Base-by-base conservation (phyloP, 2,113 vertebrate genomes). In the Hydrolagus affinis region DNA sequence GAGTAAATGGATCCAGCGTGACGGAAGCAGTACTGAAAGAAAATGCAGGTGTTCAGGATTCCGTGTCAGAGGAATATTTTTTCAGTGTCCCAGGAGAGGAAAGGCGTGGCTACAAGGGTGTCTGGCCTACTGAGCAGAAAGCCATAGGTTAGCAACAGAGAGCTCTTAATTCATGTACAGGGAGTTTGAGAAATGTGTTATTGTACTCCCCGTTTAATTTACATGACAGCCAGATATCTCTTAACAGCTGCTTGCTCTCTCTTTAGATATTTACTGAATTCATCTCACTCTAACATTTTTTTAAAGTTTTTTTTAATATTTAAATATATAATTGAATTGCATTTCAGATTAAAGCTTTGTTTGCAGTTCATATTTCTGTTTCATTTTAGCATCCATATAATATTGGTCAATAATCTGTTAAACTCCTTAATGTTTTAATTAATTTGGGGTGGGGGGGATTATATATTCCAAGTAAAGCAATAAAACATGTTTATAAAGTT, bases 31-130 rank as follows among this genome's bases (percentile, higher is more conserved):
- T 10, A 83, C 25, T 83, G 86, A 88, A 90, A 88, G 89, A 89
- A 87, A 92, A 90, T 92, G 90, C 91, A 86, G 86, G 86, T 86
- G 76, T 57, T 59, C 85, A 68, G 85, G 15, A 92, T 76, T 75
- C 64, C 74, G 92, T 94, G 93, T 90, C 92, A 91, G 86, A 71
- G 32, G 85, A 90, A 90, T 92, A 89, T 93, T 93, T 94, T 92
- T 89, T 91, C 91, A 91, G 90, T 88, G 90, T 94, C 90, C 91
- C 89, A 86, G 89, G 92, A 91, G 91, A 92, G 91, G 91, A 92
- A 91, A 90, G 91, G 91, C 88, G 89, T 90, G 89, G 90, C 90
- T 88, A 56, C 78, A 87, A 90, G 90, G 23, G 88, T 88, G 89
- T 87, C 90, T 93, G 93, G 93, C 92, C 92, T 89, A 90, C 89